Conservation (phyloP, 92 coral and sea anemone genomes). For the Montipora capitata region DNA sequence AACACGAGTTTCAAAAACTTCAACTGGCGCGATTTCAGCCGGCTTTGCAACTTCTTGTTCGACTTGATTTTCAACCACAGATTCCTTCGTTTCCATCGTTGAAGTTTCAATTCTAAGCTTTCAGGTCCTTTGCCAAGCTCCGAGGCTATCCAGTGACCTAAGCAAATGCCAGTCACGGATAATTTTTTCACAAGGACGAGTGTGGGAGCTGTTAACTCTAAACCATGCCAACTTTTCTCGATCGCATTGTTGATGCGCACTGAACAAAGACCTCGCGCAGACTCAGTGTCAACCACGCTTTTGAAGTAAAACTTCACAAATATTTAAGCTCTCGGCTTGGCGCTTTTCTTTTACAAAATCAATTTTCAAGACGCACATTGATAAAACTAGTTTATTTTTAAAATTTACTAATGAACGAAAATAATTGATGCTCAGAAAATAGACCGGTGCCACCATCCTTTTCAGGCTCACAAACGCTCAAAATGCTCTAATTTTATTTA, state of each 20-base stretch:
- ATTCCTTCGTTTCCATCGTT: conserved; percentile 62
- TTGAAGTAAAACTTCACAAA: not conserved
- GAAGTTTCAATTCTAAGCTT: conserved; percentile 34
- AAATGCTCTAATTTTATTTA: not conserved
- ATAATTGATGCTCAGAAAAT: not conserved
- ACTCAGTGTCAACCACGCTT: conserved; percentile 69
- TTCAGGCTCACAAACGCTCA: too few species aligned
- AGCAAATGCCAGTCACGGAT: not conserved
- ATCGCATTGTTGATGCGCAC: conserved; percentile 90
- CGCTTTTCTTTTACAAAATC: not conserved
- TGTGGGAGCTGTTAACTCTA: conserved; percentile 26
- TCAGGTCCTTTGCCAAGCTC: conserved; percentile 9
- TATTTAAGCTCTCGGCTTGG: not conserved
- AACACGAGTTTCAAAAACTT: conserved; percentile 71
- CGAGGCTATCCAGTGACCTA: not conserved
- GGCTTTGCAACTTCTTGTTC: conserved; percentile 41
- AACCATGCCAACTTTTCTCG: conserved; percentile 74
- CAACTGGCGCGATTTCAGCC: conserved; percentile 56
- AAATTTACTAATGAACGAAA: too few species aligned
- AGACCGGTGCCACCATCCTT: not conserved
- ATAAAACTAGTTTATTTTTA: not conserved
- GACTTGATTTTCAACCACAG: conserved; percentile 59
- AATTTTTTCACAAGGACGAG: conserved; percentile 22
- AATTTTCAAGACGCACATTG: not conserved
- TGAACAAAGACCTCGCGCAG: conserved; percentile 84